A percentile compares a stretch with the other conserved stretches of the same genome.
Conservation (phyloP, 2,797 vertebrate genomes). For the Argyrosomus regius region DNA sequence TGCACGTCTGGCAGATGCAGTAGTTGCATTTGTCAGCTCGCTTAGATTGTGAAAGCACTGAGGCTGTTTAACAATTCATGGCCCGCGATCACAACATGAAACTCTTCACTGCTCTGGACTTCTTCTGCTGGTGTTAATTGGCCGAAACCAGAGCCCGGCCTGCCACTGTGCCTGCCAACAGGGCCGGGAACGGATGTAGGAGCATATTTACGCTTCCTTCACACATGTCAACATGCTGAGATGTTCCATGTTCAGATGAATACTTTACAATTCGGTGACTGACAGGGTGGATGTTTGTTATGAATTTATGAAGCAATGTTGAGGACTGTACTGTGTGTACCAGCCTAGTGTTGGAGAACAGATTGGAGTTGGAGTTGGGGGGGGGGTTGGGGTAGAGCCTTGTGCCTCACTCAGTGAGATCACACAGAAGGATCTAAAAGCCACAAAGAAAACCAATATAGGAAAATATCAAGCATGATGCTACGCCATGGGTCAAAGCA, state of each 20-base stretch:
- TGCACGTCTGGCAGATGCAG: constrained; percentile 58
- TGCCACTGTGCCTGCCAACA: constrained; percentile 17
- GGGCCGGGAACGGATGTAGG: neutral
- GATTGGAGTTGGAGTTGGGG: constrained; percentile 7
- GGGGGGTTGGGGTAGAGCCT: neutral
- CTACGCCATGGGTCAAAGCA: neutral
- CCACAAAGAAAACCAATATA: neutral
- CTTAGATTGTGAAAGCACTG: constrained; percentile 43
- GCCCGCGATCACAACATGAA: constrained; percentile 64
- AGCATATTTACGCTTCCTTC: constrained; percentile 40
- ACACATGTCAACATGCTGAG: constrained; percentile 15
- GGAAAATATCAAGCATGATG: constrained; percentile 14
- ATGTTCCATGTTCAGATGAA: constrained; percentile 33
- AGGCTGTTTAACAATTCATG: constrained; percentile 78
- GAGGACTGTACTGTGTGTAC: constrained; percentile 39
- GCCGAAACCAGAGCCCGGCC: constrained; percentile 44
- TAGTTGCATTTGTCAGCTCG: constrained; percentile 68
- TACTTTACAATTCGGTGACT: constrained; percentile 25
- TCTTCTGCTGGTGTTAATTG: constrained; percentile 67
- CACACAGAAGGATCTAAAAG: constrained; percentile 19
- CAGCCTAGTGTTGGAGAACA: constrained; percentile 23
- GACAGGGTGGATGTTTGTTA: constrained; percentile 23
- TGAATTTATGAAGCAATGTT: constrained; percentile 46
- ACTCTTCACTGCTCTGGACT: constrained; percentile 53
- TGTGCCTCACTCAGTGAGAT: constrained; percentile 38